Base-by-base conservation (phyloP, 2,113 vertebrate species). In the Plotosus lineatus region DNA sequence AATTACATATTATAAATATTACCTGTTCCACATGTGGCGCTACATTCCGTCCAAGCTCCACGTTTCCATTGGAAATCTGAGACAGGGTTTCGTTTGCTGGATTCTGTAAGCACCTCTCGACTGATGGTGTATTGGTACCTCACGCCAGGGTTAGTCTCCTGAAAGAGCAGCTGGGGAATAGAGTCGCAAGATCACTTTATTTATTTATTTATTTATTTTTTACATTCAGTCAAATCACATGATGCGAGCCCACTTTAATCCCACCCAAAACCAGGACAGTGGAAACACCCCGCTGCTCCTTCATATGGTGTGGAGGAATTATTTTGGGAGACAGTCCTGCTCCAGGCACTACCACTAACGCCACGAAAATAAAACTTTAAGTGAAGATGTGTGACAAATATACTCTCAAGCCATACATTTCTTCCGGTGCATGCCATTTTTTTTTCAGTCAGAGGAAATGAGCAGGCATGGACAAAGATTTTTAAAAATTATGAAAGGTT, bases 41-140 rank as follows among this genome's bases (percentile, higher is more conserved):
- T 96, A 90, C 98, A 99, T 3, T 91, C 87, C 17, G 91, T 95
- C 98, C 96, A 99, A 71, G 95, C 91, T 33, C 96, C 96, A 0
- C 93, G 94, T 68, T 91, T 92, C 98, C 98, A 99, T 71, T 92
- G 93, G 92, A 97, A 98, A 77, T 92, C 89, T 0, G 94, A 82
- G 0, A 75, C 81, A 4, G 75, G 76, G 0, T 84, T 50, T 38
- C 87, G 71, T 0, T 90, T 87, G 9, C 90, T 85, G 0, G 84
- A 83, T 0, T 90, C 88, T 0, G 87, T 71, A 0, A 87, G 82
- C 0, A 86, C 42, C 0, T 93, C 93, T 82, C 86, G 93, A 60
- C 89, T 96, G 87, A 98, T 89, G 61, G 96, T 98, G 92, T 97
- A 99, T 84, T 99, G 93, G n/a, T 96, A 99, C 28, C 92, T 90